Conservation (phyloP, 2,888 invertebrate species). For the Heliconius cydno region DNA sequence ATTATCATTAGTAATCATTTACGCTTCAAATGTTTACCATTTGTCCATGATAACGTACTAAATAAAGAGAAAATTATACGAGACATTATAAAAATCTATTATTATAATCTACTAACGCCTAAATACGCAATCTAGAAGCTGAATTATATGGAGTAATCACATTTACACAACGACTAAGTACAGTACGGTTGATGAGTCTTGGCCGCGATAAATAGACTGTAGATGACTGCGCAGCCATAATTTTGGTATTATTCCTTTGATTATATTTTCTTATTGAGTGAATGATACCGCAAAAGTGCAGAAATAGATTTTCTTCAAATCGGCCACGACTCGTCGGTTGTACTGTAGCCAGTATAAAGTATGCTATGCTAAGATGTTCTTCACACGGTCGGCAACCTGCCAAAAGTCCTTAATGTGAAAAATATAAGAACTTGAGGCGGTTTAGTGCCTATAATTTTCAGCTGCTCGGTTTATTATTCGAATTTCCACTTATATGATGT, state of each 20-base stretch:
- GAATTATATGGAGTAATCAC: not conserved
- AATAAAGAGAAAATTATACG: not conserved
- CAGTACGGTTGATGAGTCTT: conserved; percentile 1
- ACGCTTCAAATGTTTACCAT: not conserved
- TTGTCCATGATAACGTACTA: not conserved
- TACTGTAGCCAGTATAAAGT: not conserved
- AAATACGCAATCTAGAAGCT: not conserved
- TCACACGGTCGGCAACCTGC: conserved; percentile 11
- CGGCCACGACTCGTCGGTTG: not conserved
- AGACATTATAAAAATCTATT: not conserved
- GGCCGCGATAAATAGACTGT: not conserved
- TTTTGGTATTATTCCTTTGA: not conserved
- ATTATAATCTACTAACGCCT: not conserved
- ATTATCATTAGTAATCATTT: no score
- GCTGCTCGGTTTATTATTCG: not conserved
- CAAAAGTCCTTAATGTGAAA: not conserved
- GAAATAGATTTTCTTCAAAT: not conserved
- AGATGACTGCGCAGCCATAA: not conserved
- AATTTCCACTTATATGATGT: not conserved
- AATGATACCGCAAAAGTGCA: not conserved
- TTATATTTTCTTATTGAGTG: not conserved
- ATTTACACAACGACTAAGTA: conserved; percentile 1
- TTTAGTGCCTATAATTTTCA: conserved; percentile 31
- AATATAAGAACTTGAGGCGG: conserved; percentile 21
- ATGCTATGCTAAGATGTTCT: not conserved